Conservation (phyloP, 2,113 vertebrate genomes). For the Paramormyrops kingsleyae region DNA sequence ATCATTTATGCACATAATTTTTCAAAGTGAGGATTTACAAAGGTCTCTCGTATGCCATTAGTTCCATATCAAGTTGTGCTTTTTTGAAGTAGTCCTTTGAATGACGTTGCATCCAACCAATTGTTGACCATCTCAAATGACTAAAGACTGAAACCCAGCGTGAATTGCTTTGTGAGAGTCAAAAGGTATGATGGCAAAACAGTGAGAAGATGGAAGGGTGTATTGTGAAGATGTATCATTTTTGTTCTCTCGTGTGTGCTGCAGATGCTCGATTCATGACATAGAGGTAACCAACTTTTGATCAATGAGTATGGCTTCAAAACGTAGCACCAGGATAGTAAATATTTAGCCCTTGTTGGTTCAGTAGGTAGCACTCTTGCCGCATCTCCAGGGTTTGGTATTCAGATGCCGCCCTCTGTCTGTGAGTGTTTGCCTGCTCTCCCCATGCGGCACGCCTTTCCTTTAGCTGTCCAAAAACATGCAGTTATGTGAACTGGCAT, state of each 20-base stretch:
- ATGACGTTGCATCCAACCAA: background rate
- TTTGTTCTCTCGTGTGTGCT: background rate
- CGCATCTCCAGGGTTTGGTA: background rate
- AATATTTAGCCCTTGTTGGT: background rate
- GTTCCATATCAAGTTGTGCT: background rate
- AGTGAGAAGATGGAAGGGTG: background rate
- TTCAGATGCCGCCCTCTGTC: background rate
- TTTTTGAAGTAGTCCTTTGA: background rate
- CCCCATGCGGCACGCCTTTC: background rate
- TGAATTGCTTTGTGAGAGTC: background rate
- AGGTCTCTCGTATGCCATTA: background rate
- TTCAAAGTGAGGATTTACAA: conserved; percentile 6
- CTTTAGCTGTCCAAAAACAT: background rate
- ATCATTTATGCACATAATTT: background rate
- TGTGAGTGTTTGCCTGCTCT: background rate
- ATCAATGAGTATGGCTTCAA: background rate
- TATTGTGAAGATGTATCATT: background rate
- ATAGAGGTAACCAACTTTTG: background rate
- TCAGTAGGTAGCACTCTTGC: background rate
- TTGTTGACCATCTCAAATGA: background rate
- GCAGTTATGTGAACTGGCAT: background rate
- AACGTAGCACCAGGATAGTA: background rate
- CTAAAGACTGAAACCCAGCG: background rate
- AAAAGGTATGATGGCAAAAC: background rate
- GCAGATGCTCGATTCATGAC: background rate